These are phyloP conservation scores for Alentia gelatinosa DNA, from an alignment of 2,888 invertebrate genomes.

Conservation along the genomic window DNA sequence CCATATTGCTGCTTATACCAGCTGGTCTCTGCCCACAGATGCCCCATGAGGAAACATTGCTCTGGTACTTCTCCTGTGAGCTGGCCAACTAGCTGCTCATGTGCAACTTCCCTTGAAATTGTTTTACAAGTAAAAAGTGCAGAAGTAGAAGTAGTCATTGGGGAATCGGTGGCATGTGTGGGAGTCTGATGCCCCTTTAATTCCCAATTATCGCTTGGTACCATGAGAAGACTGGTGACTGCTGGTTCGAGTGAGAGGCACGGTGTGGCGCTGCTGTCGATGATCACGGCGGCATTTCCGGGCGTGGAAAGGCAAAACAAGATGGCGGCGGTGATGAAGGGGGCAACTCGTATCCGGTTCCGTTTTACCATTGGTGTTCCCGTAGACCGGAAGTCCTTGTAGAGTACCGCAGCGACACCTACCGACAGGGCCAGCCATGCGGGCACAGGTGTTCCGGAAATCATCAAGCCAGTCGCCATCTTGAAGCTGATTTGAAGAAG, in stretches of 20 bases:
- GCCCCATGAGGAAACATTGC: no score
- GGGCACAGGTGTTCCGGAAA: constrained; percentile 29
- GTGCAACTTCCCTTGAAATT: no score
- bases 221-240: no score
- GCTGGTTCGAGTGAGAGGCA: not conserved
- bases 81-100: no score
- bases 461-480: constrained; percentile 8
- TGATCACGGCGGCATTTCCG: not conserved
- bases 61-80: no score
- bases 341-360: not conserved
- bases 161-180: not conserved
- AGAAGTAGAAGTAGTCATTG: no score
- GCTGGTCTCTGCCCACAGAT: not conserved
- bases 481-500: not conserved
- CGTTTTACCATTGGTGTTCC: not conserved
- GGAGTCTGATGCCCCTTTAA: not conserved
- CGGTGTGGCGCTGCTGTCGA: not conserved
- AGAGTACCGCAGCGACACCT: constrained; percentile 33
- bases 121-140: no score
- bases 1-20: not conserved
- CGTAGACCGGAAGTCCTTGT: not conserved
- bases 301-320: constrained; percentile 17
- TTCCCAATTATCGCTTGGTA: not conserved
- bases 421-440: constrained; percentile 32
- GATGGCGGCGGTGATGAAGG: constrained; percentile 32